Evolutionary conservation across 2,113 vertebrate species (phyloP).

Genomic region (Xiphophorus couchianus): DNA sequence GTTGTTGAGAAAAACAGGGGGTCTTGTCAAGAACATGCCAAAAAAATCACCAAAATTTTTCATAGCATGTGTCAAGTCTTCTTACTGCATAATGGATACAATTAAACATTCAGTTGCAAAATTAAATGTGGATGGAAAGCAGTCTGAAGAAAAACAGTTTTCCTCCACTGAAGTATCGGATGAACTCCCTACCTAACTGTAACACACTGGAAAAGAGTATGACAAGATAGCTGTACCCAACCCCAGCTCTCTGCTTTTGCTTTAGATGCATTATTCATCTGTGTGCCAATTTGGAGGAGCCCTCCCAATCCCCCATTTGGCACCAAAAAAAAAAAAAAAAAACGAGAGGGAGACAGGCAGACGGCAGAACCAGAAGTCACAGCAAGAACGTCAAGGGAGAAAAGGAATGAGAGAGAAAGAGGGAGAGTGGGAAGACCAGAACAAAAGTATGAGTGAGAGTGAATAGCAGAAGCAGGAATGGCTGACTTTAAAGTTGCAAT

Average conservation of each 20-base stretch:
- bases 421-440: conserved; percentile 36
- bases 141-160: conserved; percentile 31
- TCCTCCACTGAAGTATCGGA: conserved; percentile 56
- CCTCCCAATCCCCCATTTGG: conserved; percentile 70
- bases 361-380: conserved; percentile 50
- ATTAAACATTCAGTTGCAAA: conserved; percentile 42
- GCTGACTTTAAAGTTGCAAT: conserved; percentile 50
- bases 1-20: conserved; percentile 28
- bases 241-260: conserved; percentile 66
- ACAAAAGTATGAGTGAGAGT: conserved; percentile 64
- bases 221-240: conserved; percentile 74
- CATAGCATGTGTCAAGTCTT: conserved; percentile 5
- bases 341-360: conserved; percentile 39
- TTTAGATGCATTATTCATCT: conserved; percentile 80
- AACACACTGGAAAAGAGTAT: conserved; percentile 59
- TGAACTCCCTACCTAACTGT: conserved; percentile 59
- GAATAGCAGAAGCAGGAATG: conserved; percentile 31
- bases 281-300: conserved; percentile 79
- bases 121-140: conserved; percentile 38
- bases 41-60: conserved; percentile 32
- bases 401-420: conserved; percentile 22
- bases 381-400: conserved; percentile 44
- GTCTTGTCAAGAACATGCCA: conserved; percentile 28
- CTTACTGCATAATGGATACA: conserved; percentile 7
- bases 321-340: conserved; percentile 65